Conservation (phyloP, 2,113 vertebrate genomes). For the Dolichallabes microphthalmus region DNA sequence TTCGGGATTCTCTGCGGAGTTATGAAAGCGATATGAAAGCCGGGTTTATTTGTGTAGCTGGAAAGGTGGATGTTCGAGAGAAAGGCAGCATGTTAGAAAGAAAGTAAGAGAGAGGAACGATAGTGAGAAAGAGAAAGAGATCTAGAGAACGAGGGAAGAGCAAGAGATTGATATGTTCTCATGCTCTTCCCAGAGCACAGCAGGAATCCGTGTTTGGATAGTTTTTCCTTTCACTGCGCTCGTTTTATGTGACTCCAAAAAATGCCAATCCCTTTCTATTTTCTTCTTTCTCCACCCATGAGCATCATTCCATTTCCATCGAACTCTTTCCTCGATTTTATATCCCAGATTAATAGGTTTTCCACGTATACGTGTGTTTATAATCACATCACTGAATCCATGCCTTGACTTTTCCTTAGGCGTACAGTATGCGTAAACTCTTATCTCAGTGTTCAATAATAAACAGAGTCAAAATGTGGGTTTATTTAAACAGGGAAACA, state of each 20-base stretch:
- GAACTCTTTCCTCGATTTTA: not conserved
- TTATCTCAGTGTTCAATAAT: not conserved
- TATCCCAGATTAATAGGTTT: not conserved
- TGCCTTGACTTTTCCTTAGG: no score
- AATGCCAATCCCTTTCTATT: slow-evolving; percentile 63
- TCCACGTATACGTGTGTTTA: not conserved
- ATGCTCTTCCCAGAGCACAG: slow-evolving; percentile 50
- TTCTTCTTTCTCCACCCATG: slow-evolving; percentile 51
- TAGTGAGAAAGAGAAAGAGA: not conserved
- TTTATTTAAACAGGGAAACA: not conserved
- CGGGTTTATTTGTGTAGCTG: slow-evolving; percentile 37
- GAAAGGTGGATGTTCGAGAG: slow-evolving; percentile 1
- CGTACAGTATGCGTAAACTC: not conserved
- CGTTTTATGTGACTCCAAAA: slow-evolving; percentile 76
- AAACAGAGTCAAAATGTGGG: not conserved
- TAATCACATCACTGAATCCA: not conserved
- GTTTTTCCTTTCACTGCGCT: slow-evolving; percentile 68
- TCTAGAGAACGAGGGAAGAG: not conserved
- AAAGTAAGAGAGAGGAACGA: not conserved
- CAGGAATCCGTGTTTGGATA: slow-evolving; percentile 57
- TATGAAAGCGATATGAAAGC: slow-evolving; percentile 22
- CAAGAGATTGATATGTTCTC: slow-evolving; percentile 31
- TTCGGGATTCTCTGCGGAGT: slow-evolving; percentile 18
- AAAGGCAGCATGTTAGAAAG: not conserved
- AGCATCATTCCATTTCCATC: slow-evolving; percentile 29